Base-by-base conservation (phyloP, 2,113 vertebrate genomes). In the human region DNA sequence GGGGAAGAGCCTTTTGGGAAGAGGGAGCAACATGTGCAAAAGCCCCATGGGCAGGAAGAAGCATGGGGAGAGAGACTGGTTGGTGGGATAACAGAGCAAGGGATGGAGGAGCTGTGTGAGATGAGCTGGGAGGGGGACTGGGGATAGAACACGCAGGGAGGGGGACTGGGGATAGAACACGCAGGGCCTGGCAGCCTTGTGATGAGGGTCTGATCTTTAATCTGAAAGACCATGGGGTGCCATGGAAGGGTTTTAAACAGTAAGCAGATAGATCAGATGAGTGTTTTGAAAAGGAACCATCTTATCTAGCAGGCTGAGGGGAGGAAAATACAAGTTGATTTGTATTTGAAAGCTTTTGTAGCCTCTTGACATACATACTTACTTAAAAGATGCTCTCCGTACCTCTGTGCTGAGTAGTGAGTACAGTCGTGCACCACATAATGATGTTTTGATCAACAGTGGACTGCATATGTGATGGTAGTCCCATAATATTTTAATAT, bases 321-420 rank as follows among this genome's bases (percentile, higher is more conserved):
- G 25, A 75, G 38, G 75, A 5, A 90, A 83, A 73, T 27, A 48
- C 43, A 55, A 32, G 8, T 17, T 48, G 61, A 85, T 64, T 30
- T 73, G 10, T 40, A 38, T 83, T 94, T 83, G n/a, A 48, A 83
- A 81, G 18, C 25, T 50, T 89, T 94, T 78, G 32, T 22, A 48
- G 17, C 6, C 25, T 91, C 70, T 80, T 70, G 40, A 87, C 25
- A 81, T 7, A 32, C 25, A 81, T 1, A 45, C n/a, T 50, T 59
- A 78, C 52, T 89, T 93, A 23, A 86, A 76, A 81, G 75, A 82
- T 40, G 61, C 12, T 52, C 79, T 95, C 20, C 70, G n/a, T 6
- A 20, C 27, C 48, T 61, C 66, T 85, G 40, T 48, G 35, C 22
- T 95, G 68, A 66, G 16, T 32, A 68, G 2, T 52, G 70, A 43